Evolutionary conservation across 1,140 invertebrate species (phyloP), one percentile per base, ranked within the genome.

Genomic region (Aphidius ervi): DNA sequence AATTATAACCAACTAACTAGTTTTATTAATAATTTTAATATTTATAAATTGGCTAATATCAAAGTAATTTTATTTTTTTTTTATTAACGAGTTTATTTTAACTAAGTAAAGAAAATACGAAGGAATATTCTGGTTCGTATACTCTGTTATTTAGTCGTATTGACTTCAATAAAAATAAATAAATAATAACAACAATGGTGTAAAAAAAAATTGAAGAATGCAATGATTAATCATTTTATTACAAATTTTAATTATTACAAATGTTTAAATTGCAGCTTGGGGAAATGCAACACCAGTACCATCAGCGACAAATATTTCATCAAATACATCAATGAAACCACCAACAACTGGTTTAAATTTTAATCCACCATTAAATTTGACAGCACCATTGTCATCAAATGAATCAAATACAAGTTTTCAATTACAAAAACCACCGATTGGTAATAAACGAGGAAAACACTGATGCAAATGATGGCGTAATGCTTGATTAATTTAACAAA

Each of bases 371-470:
- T 68, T 70, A 49, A 80, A 78, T 64, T 60, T 80, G 16, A 78
- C 76, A 9, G 72, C 77, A 56, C 76, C 77, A 47, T 67, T 80
- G 42, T 65, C 75, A 43, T 56, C 68, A 5, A 72, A 66, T 5
- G 75, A 77, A 59, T 49, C 72, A 6, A 73, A 61, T 61, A 74
- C 77, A 3, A 76, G 72, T 67, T 90, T 90, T 77, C 86, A 88
- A 70, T 78, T 90, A 7, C 87, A 88, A 74, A 88, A 88, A 68
- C 89, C 88, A 47, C 88, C 88, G 3, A 74, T 80, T 48, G 85
- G 85, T 46, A 85, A 86, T 69, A 91, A 91, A 79, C 74, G 87
- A 66, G 85, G 85, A 46, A 90, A 89, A 70, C 85, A 87, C 76
- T 87, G 67, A 79, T 64, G 60, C 53, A 62, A 56, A 54, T 59